Conservation (phyloP, 2,113 vertebrate species). For the Oophaga pumilio region DNA sequence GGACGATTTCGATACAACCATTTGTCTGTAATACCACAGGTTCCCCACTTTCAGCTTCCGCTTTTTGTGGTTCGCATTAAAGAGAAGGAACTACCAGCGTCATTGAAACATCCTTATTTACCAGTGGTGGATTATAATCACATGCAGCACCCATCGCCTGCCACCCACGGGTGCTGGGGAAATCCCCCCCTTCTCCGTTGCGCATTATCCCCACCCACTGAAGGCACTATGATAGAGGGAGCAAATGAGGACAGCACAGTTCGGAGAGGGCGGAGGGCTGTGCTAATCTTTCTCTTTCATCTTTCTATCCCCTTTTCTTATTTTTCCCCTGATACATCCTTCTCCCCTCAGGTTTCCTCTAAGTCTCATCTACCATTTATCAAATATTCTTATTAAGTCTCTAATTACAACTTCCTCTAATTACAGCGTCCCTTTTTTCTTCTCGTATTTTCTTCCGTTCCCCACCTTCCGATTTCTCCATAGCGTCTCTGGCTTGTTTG, state of each 20-base stretch:
- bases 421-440: not conserved
- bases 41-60: conserved; percentile 28
- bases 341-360: not conserved
- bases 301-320: not conserved
- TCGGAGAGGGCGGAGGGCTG: not conserved
- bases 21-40: conserved; percentile 20
- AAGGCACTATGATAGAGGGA: conserved; percentile 30
- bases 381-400: not conserved
- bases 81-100: conserved; percentile 24
- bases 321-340: not conserved
- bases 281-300: conserved; percentile 20
- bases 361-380: not conserved
- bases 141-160: conserved; percentile 38
- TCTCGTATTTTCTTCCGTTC: not conserved
- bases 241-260: conserved; percentile 47
- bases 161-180: conserved; percentile 46
- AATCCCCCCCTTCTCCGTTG: conserved; percentile 5
- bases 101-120: conserved; percentile 2
- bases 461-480: not conserved
- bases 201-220: conserved; percentile 27
- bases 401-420: not conserved
- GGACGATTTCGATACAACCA: not conserved
- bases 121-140: not conserved
- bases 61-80: conserved; percentile 13
- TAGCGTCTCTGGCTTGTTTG: not conserved